phyloP scores from a whole-genome alignment of 2,797 vertebrate genomes.

The Sebastes cheni region DNA sequence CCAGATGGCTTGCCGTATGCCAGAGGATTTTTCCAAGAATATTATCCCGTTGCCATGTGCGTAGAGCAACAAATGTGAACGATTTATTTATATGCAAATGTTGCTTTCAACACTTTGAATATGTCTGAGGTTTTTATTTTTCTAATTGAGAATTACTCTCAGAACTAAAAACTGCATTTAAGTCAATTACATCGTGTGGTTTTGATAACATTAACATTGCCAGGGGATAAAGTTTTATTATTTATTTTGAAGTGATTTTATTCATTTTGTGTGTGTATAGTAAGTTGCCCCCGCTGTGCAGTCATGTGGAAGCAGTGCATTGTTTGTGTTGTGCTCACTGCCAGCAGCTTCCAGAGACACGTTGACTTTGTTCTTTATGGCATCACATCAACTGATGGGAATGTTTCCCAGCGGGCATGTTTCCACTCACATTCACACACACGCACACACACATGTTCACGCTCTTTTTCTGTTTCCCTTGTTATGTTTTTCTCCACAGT shows the following conservation, averaged over 20 bases:
- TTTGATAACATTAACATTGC: not conserved
- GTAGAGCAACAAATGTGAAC: not conserved
- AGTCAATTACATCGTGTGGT: not conserved
- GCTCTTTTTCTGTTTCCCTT: constrained; percentile 8
- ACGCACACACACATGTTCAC: not conserved
- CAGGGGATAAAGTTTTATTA: not conserved
- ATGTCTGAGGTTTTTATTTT: not conserved
- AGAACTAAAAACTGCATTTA: not conserved
- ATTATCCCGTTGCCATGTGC: not conserved
- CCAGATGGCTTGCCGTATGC: not conserved
- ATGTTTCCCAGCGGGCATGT: constrained; percentile 8
- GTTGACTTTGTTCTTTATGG: constrained; percentile 19
- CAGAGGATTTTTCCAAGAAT: not conserved
- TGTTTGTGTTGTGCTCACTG: not conserved
- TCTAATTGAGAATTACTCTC: not conserved
- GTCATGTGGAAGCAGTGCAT: constrained; percentile 10
- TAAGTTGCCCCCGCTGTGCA: not conserved
- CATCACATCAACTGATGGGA: constrained; percentile 21
- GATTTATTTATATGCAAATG: not conserved
- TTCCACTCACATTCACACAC: not conserved
- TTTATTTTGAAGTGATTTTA: not conserved
- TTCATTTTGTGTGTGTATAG: not conserved
- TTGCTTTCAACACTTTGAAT: not conserved
- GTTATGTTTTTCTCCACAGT: constrained; percentile 38
- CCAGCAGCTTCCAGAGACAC: constrained; percentile 26